Base-by-base conservation (phyloP, 1,140 invertebrate genomes). In the Danaus melanippus region DNA sequence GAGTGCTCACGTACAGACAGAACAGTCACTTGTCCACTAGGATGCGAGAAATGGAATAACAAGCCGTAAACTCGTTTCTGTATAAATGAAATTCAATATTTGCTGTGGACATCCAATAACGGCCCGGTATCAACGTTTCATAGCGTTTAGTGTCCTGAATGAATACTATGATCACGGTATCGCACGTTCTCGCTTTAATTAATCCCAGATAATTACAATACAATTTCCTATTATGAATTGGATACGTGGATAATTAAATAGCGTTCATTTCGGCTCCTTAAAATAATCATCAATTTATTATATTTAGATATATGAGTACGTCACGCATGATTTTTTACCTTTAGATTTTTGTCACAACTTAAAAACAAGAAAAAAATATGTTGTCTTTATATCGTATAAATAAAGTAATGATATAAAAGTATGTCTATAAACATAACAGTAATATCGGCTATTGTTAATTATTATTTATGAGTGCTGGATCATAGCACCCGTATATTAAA, bases 41-140 rank as follows among this genome's bases (percentile, higher is more conserved):
- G 53, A 60, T 51, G 46, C 43, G 53, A 56, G 61, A 61, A 68
- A 67, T 70, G 67, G 54, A 66, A 66, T 67, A 72, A 71, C 65
- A 69, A 67, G 57, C 67, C 58, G 62, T 68, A 62, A 65, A 74
- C 64, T 67, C 61, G 69, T 70, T 68, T 61, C 67, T 64, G 58
- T 67, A 59, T 66, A 68, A 68, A 72, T 72, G 65, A 72, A 74
- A 70, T 74, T 70, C 62, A 72, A 72, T 74, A 70, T 74, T 70
- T 72, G 64, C 66, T 55, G 40, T 70, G 65, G 63, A 70, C 65
- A 62, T 74, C 62, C 62, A 72, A 74, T 71, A 69, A 69, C 54
- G 53, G 47, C 50, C 15, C 51, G 53, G 51, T 65, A 59, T 58
- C 60, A 59, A 58, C 60, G 55, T 63, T 57, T 58, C 65, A 64